Evolutionary conservation across 1,140 invertebrate genomes (phyloP).

Genomic region (Coptotermes formosanus): DNA sequence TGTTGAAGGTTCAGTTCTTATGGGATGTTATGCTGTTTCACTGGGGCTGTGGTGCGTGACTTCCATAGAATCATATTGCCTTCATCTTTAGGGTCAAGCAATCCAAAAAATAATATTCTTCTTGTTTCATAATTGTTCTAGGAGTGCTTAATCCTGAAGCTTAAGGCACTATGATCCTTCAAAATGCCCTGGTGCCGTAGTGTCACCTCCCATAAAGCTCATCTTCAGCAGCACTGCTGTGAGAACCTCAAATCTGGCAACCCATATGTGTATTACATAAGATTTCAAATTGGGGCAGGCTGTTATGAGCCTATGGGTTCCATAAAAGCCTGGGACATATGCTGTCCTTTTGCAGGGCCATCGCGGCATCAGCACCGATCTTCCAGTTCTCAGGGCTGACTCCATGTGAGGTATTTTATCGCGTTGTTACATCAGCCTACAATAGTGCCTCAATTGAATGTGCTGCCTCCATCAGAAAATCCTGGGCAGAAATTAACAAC

Average conservation of each 20-base stretch:
- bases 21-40: neutral
- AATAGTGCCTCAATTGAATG: constrained; percentile 61
- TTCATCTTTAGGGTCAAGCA: too few relatives aligned
- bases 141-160: too few relatives aligned
- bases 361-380: constrained; percentile 94
- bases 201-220: too few relatives aligned
- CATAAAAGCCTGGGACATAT: neutral
- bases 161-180: too few relatives aligned
- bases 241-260: too few relatives aligned
- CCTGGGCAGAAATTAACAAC: constrained; percentile 74
- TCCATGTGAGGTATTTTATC: constrained; percentile 74
- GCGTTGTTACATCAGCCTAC: constrained; percentile 80
- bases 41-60: neutral
- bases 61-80: too few relatives aligned
- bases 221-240: too few relatives aligned
- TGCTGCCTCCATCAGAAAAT: constrained; percentile 68
- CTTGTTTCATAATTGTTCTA: too few relatives aligned
- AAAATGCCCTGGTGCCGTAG: too few relatives aligned
- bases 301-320: neutral
- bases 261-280: too few relatives aligned
- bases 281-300: neutral
- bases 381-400: constrained; percentile 82
- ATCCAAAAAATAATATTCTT: too few relatives aligned
- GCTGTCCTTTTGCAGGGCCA: constrained; percentile 62
- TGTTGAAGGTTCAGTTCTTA: neutral